Evolutionary conservation across 92 coral and sea anemone genomes (phyloP), one percentile per base, ranked within the genome.

Genomic region (Parazoanthus swiftii): DNA sequence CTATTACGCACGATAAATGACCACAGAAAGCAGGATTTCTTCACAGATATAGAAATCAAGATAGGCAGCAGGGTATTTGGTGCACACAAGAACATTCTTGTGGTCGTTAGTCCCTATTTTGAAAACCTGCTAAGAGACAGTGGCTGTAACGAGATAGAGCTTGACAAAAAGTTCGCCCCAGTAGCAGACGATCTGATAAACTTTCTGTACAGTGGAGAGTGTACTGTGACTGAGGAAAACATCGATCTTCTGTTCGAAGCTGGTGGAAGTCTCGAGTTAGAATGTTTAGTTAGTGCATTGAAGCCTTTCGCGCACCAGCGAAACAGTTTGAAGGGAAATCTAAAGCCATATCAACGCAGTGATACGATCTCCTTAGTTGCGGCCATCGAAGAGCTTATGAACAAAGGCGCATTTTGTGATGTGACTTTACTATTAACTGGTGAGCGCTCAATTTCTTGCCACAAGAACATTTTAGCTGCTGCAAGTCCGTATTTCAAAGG

Each of bases 401-500:
- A 29, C 2, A 85, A 74, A 36, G 91, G 89, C 23, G 20, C 85
- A 74, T 91, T 89, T 77, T 91, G 93, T 81, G 93, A 91, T 51
- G 84, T 91, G 1, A 88, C 91, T 11, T 11, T 91, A 36, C 82
- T 88, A 26, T 85, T 88, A 21, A n/a, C 86, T 5, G 88, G 85
- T 85, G 93, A 88, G 14, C 48, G 76, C 25, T 80, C 86, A 16
- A 66, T 91, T 85, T 86, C 93, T 0, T 84, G 88, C 43, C 93
- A 91, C 68, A 91, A 89, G 88, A 91, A 91, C 79, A 42, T 91
- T 38, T 84, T 91, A 63, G 93, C 93, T 21, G 91, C 93, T 37
- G 88, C 88, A 18, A 91, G 93, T 73, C 90, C 91, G 74, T 91
- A 88, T 67, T 91, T 91, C 74, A 59, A 89, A 76, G 93, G 93